phyloP scores from a whole-genome alignment of 1,140 invertebrate species.

The Macrosteles quadrilineatus region DNA sequence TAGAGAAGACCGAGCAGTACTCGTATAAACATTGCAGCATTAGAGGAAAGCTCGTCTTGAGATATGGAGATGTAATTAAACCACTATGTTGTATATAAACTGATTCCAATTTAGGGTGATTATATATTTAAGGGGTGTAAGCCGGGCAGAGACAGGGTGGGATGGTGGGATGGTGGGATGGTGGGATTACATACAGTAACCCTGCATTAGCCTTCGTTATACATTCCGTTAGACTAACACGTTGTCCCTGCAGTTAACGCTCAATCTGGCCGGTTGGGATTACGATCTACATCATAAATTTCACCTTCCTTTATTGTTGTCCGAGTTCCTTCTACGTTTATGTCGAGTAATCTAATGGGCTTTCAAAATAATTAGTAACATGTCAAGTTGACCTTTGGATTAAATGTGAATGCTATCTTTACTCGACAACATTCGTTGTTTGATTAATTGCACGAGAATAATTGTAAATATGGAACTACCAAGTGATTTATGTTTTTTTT shows the following conservation, averaged over 20 bases:
- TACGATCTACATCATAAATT: background rate
- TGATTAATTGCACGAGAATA: no score
- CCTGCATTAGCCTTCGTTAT: conserved; percentile 1
- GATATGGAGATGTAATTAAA: no score
- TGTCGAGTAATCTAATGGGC: background rate
- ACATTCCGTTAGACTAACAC: conserved; percentile 12
- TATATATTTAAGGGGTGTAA: background rate
- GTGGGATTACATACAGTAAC: background rate
- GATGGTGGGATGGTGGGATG: no score
- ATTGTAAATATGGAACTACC: no score
- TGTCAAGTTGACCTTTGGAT: no score
- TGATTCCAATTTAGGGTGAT: conserved; percentile 7
- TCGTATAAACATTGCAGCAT: no score
- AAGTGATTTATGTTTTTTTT: no score
- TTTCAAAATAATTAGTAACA: no score
- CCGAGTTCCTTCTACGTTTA: background rate
- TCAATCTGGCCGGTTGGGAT: conserved; percentile 12
- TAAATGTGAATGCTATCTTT: no score
- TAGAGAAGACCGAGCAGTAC: no score
- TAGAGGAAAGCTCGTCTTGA: no score
- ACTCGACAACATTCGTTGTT: no score
- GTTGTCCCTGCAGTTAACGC: background rate
- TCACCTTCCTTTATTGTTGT: background rate
- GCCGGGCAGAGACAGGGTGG: background rate
- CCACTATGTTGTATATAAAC: background rate